Base-by-base conservation (phyloP, 2,888 invertebrate genomes). In the Bembecia ichneumoniformis region DNA sequence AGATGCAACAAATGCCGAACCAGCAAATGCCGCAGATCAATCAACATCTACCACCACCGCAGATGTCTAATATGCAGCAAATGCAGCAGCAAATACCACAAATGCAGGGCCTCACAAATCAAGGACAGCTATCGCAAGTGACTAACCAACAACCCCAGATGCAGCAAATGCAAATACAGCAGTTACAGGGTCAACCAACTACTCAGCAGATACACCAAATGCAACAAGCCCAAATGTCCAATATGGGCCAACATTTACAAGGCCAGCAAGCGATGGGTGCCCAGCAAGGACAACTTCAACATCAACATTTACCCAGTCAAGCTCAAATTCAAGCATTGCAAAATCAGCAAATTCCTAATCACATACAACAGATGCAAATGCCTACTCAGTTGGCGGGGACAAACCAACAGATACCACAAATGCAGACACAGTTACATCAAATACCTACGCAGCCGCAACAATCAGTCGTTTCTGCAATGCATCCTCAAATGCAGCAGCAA, bases 341-440 rank as follows among this genome's bases (percentile, higher is more conserved):
- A 58, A 84, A 80, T 54, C 90, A 89, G 62, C 90, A 89, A 63
- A 82, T 90, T 54, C 86, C 82, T 60, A 84, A 88, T 61, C 89
- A 89, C 57, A 88, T 88, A 69, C 88, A 87, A 57, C 84, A 87
- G 57, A 87, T 88, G 77, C 87, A 88, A 62, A 82, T 88, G 73
- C 80, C 84, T 47, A 61, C 77, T 40, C 87, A 87, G 56, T 58
- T 88, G 48, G 70, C 74, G 66, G 84, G 73, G 53, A 72, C 73
- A 56, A 87, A 76, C 63, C 88, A 79, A 66, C 87, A 88, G 59
- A 83, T 89, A 57, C 79, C 87, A 52, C 88, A 87, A 59, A 83
- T 88, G 79, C 89, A 89, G 61, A 71, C 86, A 51, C 86, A 88
- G 60, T 82, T 87, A 76, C 87, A 87, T 59, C 88, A 87, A 61